A percentile compares a stretch with the other conserved stretches of the same genome.
Evolutionary conservation across 2,888 invertebrate species (phyloP).

Genomic region (Perithous albicinctus): DNA sequence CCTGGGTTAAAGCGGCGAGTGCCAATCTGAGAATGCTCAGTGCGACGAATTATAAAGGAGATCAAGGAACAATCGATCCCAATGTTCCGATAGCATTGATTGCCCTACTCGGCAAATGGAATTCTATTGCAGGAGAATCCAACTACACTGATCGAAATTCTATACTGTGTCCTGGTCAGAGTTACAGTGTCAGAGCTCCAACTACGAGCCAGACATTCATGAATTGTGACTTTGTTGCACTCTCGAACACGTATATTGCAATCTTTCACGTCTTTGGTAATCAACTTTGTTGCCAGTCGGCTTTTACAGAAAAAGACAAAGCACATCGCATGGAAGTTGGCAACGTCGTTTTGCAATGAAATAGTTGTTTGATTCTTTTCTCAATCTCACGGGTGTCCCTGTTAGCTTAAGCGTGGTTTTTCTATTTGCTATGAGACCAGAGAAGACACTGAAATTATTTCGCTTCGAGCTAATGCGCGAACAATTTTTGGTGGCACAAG

Average conservation of each 20-base stretch:
- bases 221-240: neutral
- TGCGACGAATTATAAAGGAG: constrained; percentile 17
- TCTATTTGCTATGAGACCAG: too few relatives aligned
- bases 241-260: neutral
- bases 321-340: too few relatives aligned
- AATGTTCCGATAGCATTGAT: neutral
- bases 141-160: neutral
- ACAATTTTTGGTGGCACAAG: too few relatives aligned
- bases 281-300: neutral
- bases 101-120: neutral
- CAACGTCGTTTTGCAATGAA: too few relatives aligned
- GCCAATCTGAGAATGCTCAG: constrained; percentile 10
- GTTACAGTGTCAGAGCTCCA: neutral
- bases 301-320: too few relatives aligned
- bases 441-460: too few relatives aligned
- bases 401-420: too few relatives aligned
- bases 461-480: too few relatives aligned
- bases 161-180: neutral
- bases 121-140: constrained; percentile 5
- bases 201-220: neutral
- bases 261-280: constrained; percentile 4
- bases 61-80: constrained; percentile 7
- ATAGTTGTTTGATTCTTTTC: too few relatives aligned
- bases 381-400: too few relatives aligned
- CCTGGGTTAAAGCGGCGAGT: neutral